Evolutionary conservation across 2,113 vertebrate genomes (phyloP), one percentile per base, ranked within the genome.

Genomic region (Tauraco erythrolophus): DNA sequence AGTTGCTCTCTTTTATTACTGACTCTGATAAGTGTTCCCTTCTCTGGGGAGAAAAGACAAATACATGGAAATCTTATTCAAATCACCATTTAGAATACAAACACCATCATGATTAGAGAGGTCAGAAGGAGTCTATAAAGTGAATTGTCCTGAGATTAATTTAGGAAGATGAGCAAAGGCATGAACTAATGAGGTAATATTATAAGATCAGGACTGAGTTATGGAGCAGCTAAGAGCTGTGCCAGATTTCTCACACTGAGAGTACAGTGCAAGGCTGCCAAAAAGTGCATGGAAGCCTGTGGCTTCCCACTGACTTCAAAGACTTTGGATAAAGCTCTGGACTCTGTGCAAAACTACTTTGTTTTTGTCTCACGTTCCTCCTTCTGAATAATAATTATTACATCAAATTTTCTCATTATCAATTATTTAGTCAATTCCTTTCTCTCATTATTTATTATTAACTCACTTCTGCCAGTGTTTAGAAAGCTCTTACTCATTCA

Each of bases 91-190:
- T 88, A 71, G 27, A 87, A 64, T 84, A 70, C 33, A 90, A 88
- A 43, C 19, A 93, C 12, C 12, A 48, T 62, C 39, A 37, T 69
- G 56, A 94, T 62, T 74, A 56, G 54, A 81, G 24, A 77, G 71
- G 82, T 70, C 68, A 86, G 58, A 77, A 90, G 57, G 30, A 89
- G 41, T 88, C 75, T 93, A 77, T 92, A 88, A 88, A 90, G 43
- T 21, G 31, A 82, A 92, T 81, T 86, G n/a, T 74, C 60, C 51
- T 92, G 82, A 92, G 85, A 91, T 92, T 90, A 86, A 86, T 95
- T 93, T 95, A 84, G 50, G 35, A 90, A 83, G 54, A 92, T 74
- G 27, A 28, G 66, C 46, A 80, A 80, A 84, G 46, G 33, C 95
- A 93, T 57, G 79, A 86, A 81, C 37, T 80, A 30, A 48, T 66